Evolutionary conservation across 1,140 invertebrate species (phyloP).

Genomic region (Drosophila asahinai): DNA sequence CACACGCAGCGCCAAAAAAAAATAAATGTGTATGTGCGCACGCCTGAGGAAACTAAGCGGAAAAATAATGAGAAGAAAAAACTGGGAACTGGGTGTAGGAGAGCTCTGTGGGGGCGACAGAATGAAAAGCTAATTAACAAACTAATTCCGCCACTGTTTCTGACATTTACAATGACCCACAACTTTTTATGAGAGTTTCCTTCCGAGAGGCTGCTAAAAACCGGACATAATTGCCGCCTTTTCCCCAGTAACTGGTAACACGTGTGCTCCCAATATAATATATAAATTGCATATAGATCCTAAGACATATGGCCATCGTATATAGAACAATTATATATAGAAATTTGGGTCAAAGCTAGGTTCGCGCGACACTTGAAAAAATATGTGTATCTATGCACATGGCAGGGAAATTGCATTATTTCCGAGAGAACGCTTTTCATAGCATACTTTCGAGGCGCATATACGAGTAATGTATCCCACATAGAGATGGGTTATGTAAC

Average conservation of each 20-base stretch:
- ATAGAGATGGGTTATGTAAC: slow-evolving; percentile 52
- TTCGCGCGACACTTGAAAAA: slow-evolving; percentile 3
- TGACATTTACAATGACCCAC: slow-evolving; percentile 76
- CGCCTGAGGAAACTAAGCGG: slow-evolving; percentile 26
- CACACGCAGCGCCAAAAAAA: slow-evolving; percentile 33
- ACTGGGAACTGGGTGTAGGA: background rate
- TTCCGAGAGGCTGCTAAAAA: slow-evolving; percentile 18
- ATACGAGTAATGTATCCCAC: background rate
- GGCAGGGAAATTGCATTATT: slow-evolving; percentile 60
- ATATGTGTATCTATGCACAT: slow-evolving; percentile 20
- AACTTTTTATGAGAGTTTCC: slow-evolving; percentile 74
- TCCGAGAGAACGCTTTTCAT: slow-evolving; percentile 59
- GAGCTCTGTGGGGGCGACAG: slow-evolving; percentile 40
- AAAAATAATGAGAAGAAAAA: slow-evolving; percentile 1
- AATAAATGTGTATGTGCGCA: slow-evolving; percentile 22
- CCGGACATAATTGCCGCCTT: slow-evolving; percentile 40
- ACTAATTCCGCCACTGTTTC: slow-evolving; percentile 80
- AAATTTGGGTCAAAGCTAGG: slow-evolving; percentile 68
- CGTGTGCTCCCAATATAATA: background rate
- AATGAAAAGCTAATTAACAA: slow-evolving; percentile 83
- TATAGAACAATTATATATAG: slow-evolving; percentile 22
- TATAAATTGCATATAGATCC: slow-evolving; percentile 22
- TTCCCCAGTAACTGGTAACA: background rate
- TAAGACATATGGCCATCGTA: slow-evolving; percentile 1
- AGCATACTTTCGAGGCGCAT: slow-evolving; percentile 59